Evolutionary conservation across 2,797 vertebrate genomes (phyloP), one percentile per base, ranked within the genome.

Genomic region (Pelobates cultripes): DNA sequence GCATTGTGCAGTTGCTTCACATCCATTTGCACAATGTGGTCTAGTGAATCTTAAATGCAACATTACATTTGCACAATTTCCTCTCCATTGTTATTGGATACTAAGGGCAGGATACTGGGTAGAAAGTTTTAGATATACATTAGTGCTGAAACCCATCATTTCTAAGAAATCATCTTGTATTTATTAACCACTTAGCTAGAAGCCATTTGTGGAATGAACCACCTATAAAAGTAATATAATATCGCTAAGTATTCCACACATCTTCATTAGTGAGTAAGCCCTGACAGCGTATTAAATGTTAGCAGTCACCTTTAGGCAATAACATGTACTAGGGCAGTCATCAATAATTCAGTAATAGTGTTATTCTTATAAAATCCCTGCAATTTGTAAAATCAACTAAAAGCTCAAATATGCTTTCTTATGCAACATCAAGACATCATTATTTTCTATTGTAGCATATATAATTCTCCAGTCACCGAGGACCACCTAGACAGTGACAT

Each of bases 201-300:
- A 75, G 67, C 75, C 67, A 76, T 81, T 51, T 76, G 73, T 66
- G 47, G 70, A 76, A 81, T 63, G 57, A 40, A 71, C 14, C 57
- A 76, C 57, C 73, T 71, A 28, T 70, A 81, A 71, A 68, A 47
- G 57, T 64, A 73, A 68, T 43, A 71, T 76, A 70, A 81, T 71
- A 74, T 64, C 41, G 79, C 45, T 81, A 81, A 81, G 73, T 76
- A 69, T 57, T 55, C 57, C 68, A 81, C 73, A 76, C 61, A 60
- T 76, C 80, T 76, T 76, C 73, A 81, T 76, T 81, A 81, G 73
- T 7, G 47, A 76, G 73, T 14, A n/a, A 70, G 43, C 12, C 53
- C 44, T 81, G 80, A 76, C 57, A 70, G 75, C 41, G 73, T 66
- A 70, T 81, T 75, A 63, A 76, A 44, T 63, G 57, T 76, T 66